Evolutionary conservation across 2,888 invertebrate genomes (phyloP).

Genomic region (Andrena praecox): DNA sequence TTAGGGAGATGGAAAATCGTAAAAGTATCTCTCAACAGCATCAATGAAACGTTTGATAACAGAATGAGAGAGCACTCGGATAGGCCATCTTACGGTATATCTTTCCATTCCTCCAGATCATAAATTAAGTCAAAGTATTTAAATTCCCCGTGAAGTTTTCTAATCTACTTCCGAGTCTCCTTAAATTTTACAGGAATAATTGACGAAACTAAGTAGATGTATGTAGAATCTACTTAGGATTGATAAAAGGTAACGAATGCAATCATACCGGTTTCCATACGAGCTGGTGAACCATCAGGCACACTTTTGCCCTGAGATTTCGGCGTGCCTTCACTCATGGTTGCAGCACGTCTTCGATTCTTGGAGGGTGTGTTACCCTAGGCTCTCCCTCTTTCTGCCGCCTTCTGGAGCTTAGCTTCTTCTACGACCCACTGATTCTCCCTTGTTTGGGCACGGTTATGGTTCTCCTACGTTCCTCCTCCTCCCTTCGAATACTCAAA

Average conservation of each 20-base stretch:
- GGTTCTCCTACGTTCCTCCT: not conserved
- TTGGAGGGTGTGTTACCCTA: conserved; percentile 40
- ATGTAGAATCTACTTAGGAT: not conserved
- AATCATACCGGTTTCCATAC: conserved; percentile 79
- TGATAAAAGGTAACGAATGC: not conserved
- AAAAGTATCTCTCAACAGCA: not conserved
- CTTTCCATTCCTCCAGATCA: not conserved
- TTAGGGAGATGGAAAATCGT: not conserved
- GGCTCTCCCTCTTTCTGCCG: conserved; percentile 50
- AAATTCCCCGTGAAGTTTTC: not conserved
- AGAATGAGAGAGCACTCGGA: not conserved
- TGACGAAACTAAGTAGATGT: not conserved
- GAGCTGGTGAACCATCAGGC: conserved; percentile 75
- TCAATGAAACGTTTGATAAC: not conserved
- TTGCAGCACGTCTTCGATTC: conserved; percentile 65
- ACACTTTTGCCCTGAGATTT: conserved; percentile 75
- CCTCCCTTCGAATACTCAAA: not conserved
- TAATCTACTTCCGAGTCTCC: not conserved
- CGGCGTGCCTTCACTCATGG: conserved; percentile 79
- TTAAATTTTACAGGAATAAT: not conserved
- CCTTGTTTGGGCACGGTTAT: conserved; percentile 13
- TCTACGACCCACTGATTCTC: conserved; percentile 25
- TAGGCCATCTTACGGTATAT: not conserved
- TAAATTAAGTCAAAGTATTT: not conserved
- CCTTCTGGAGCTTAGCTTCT: conserved; percentile 32